Evolutionary conservation across 2,797 vertebrate species (phyloP).

Genomic region (Loriculus beryllinus): DNA sequence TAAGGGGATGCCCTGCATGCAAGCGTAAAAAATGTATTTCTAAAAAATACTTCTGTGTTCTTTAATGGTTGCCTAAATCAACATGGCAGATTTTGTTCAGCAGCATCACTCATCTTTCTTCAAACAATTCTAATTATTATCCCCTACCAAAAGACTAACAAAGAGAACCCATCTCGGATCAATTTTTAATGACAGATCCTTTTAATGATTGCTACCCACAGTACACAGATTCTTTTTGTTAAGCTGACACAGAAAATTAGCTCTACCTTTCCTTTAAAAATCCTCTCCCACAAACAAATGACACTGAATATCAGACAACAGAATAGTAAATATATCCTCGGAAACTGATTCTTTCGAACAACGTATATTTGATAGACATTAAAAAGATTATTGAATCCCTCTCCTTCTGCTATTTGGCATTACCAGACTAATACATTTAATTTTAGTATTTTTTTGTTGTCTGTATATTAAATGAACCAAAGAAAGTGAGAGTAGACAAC

Average conservation of each 20-base stretch:
- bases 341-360: slow-evolving; percentile 59
- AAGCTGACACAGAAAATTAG: slow-evolving; percentile 61
- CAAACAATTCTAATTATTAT: slow-evolving; percentile 63
- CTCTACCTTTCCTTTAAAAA: slow-evolving; percentile 47
- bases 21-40: neutral
- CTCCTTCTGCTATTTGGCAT: slow-evolving; percentile 29
- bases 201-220: slow-evolving; percentile 48
- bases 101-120: slow-evolving; percentile 33
- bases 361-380: slow-evolving; percentile 23
- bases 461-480: slow-evolving; percentile 47
- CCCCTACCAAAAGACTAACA: slow-evolving; percentile 50
- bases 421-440: slow-evolving; percentile 27
- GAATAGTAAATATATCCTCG: slow-evolving; percentile 26
- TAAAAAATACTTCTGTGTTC: neutral
- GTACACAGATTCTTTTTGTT: slow-evolving; percentile 64
- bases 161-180: slow-evolving; percentile 36
- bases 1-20: neutral
- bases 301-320: slow-evolving; percentile 34
- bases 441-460: slow-evolving; percentile 21
- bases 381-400: slow-evolving; percentile 40
- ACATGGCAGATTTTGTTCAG: neutral
- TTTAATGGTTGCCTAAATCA: slow-evolving; percentile 40
- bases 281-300: neutral
- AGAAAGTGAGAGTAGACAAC: slow-evolving; percentile 42
- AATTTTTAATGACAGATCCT: slow-evolving; percentile 53